These are phyloP conservation scores for Danaus melanippus DNA, from an alignment of 1,140 invertebrate species.

Conservation along the genomic window DNA sequence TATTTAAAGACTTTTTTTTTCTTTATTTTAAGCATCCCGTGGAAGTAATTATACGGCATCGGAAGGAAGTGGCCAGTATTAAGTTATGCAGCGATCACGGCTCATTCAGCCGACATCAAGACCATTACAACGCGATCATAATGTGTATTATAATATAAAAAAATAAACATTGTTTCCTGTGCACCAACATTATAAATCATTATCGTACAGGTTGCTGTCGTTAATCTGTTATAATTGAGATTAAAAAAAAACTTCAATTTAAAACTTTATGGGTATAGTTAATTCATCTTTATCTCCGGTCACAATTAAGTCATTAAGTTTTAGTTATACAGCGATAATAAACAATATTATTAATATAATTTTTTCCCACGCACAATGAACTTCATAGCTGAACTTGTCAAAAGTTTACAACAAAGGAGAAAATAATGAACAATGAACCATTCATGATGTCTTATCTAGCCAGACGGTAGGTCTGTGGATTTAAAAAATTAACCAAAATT, in stretches of 20 bases:
- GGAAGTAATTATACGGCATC: constrained; percentile 58
- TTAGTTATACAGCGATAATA: constrained; percentile 30
- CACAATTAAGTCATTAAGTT: constrained; percentile 40
- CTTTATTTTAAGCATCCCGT: constrained; percentile 15
- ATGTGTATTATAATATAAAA: constrained; percentile 11
- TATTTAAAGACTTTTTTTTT: not conserved
- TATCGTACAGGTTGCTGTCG: too few relatives aligned
- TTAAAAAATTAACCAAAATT: constrained; percentile 52
- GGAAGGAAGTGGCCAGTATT: constrained; percentile 64
- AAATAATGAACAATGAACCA: constrained; percentile 46
- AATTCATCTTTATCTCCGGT: constrained; percentile 16
- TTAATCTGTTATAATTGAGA: too few relatives aligned
- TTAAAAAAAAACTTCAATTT: too few relatives aligned
- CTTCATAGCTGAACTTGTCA: constrained; percentile 27
- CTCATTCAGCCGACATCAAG: constrained; percentile 52
- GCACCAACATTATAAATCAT: constrained; percentile 4
- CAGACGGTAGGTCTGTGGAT: constrained; percentile 48
- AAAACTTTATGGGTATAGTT: too few relatives aligned
- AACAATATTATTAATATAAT: constrained; percentile 17
- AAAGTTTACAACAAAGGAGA: constrained; percentile 30
- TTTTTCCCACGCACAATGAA: constrained; percentile 28
- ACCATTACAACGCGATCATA: constrained; percentile 24
- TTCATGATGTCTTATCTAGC: constrained; percentile 49
- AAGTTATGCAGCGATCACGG: constrained; percentile 39
- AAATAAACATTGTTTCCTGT: constrained; percentile 51